These are phyloP conservation scores for Peromyscus melanophrys DNA, from an alignment of 2,797 vertebrate genomes.

Conservation along the genomic window DNA sequence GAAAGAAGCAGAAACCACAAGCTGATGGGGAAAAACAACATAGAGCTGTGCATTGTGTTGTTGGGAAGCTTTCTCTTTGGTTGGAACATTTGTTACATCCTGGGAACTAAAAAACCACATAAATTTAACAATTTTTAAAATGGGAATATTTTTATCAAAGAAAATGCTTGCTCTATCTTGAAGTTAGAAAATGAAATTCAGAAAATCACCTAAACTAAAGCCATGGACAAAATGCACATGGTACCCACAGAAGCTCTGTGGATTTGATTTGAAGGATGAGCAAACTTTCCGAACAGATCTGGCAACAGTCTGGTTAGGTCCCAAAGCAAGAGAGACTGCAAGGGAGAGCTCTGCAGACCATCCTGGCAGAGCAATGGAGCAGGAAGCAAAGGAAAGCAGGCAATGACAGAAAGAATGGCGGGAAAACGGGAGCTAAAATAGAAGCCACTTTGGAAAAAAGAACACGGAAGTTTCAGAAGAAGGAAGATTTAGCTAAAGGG, in stretches of 20 bases:
- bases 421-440: neutral
- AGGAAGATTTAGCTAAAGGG: neutral
- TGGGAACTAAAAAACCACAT: neutral
- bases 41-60: neutral
- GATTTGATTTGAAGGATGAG: neutral
- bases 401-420: neutral
- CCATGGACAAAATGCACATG: neutral
- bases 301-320: neutral
- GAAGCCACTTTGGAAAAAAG: neutral
- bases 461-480: neutral
- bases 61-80: neutral
- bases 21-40: neutral
- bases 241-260: neutral
- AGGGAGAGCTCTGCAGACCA: neutral
- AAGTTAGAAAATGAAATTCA: neutral
- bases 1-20: neutral
- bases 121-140: neutral
- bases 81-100: neutral
- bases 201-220: neutral
- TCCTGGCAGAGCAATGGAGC: neutral
- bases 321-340: neutral
- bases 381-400: neutral
- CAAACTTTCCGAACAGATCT: neutral
- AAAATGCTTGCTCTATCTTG: neutral
- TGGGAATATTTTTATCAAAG: neutral